phyloP scores from a whole-genome alignment of 2,113 vertebrate species.

The Orientallactaga bullata region DNA sequence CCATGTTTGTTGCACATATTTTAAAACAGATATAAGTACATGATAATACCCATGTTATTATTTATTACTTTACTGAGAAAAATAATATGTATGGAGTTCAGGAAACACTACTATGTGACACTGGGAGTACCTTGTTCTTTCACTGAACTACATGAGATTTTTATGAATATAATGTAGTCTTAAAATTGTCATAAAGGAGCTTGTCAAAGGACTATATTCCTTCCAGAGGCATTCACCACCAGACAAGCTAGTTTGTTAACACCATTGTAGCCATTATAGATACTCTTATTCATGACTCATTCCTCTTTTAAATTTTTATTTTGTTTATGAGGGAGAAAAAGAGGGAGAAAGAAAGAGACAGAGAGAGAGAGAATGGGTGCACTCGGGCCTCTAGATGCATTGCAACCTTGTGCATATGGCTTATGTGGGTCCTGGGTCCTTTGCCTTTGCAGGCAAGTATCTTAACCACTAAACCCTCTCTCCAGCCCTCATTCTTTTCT shows the following conservation, averaged over 20 bases:
- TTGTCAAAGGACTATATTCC: neutral
- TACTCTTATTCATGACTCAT: neutral
- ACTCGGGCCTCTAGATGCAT: no score
- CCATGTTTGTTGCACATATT: conserved; percentile 12
- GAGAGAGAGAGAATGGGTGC: no score
- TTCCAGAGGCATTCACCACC: neutral
- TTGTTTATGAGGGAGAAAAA: no score
- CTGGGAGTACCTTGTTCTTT: neutral
- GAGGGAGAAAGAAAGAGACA: no score
- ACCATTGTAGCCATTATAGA: neutral
- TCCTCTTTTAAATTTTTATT: no score
- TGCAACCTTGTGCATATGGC: no score
- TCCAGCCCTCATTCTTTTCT: no score
- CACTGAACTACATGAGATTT: neutral
- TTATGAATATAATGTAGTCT: conserved; percentile 23
- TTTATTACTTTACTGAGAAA: conserved; percentile 29
- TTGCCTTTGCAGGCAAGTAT: no score
- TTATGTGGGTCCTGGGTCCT: no score
- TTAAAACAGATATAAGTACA: conserved; percentile 24
- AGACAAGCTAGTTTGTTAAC: neutral
- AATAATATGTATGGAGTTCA: conserved; percentile 32
- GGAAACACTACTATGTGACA: neutral
- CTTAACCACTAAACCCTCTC: no score
- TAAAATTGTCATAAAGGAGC: neutral
- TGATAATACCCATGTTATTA: conserved; percentile 10